phyloP scores from a whole-genome alignment of 1,140 invertebrate species.

The Trinorchestia longiramus region DNA sequence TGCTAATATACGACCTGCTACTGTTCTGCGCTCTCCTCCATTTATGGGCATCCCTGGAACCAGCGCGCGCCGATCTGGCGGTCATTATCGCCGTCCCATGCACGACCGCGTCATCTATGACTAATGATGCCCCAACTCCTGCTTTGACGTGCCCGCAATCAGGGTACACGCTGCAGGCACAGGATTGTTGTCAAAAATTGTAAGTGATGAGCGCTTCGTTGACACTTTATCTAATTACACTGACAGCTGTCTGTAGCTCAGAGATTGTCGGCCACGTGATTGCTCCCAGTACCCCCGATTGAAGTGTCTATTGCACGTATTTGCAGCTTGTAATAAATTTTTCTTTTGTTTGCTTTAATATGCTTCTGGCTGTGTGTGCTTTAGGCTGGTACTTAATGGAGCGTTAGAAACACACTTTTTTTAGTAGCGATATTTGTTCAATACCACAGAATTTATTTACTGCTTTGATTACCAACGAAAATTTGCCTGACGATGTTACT shows the following conservation, averaged over 20 bases:
- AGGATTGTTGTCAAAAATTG: not conserved
- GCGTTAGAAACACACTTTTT: not conserved
- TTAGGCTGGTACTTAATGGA: not conserved
- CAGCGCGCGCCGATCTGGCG: not conserved
- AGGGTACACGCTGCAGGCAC: not conserved
- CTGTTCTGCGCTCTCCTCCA: not conserved
- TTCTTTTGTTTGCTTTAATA: not conserved
- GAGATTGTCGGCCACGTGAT: not conserved
- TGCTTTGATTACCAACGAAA: too few relatives aligned
- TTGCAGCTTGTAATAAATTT: not conserved
- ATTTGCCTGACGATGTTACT: too few relatives aligned
- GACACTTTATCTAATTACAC: not conserved
- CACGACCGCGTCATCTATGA: slow-evolving; percentile 23
- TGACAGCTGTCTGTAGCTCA: not conserved
- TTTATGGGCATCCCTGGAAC: not conserved
- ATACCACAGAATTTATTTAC: too few relatives aligned
- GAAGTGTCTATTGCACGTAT: not conserved
- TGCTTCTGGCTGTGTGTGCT: not conserved
- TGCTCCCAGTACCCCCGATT: too few relatives aligned
- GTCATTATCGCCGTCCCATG: not conserved
- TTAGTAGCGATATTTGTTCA: not conserved
- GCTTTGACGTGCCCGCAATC: not conserved
- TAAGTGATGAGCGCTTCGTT: not conserved
- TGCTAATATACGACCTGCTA: slow-evolving; percentile 40
- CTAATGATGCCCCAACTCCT: not conserved